phyloP scores from a whole-genome alignment of 2,797 vertebrate genomes.

The Myioborus miniatus region DNA sequence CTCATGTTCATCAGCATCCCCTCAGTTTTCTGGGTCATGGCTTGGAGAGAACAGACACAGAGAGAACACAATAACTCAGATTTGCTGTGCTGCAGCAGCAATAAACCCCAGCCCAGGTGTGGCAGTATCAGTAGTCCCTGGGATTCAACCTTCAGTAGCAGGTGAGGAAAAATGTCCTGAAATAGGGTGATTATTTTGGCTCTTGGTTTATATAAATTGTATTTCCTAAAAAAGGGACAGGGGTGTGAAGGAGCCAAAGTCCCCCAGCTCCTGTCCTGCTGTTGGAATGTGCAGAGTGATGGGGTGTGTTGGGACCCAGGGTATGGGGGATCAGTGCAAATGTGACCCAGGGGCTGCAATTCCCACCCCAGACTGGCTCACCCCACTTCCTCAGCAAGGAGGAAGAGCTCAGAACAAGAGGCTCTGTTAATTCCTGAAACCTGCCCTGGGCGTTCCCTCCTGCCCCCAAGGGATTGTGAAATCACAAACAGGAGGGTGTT shows the following conservation, averaged over 20 bases:
- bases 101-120: rapidly evolving
- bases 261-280: background rate
- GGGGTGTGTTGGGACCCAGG: rapidly evolving
- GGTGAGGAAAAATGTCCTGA: background rate
- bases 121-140: background rate
- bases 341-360: background rate
- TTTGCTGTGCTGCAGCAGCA: background rate
- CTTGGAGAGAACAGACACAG: background rate
- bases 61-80: background rate
- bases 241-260: background rate
- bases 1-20: conserved; percentile 11
- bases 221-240: background rate
- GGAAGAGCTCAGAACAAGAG: rapidly evolving
- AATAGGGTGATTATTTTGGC: rapidly evolving
- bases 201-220: background rate
- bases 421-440: background rate
- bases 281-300: background rate
- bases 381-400: background rate
- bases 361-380: background rate
- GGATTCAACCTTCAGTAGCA: background rate
- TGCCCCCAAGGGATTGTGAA: background rate
- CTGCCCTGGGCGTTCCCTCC: background rate
- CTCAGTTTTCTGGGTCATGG: background rate
- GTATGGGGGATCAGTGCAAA: background rate
- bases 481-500: rapidly evolving